These are phyloP conservation scores for Leucoptera coffeella DNA, from an alignment of 2,888 invertebrate genomes.

Conservation along the genomic window DNA sequence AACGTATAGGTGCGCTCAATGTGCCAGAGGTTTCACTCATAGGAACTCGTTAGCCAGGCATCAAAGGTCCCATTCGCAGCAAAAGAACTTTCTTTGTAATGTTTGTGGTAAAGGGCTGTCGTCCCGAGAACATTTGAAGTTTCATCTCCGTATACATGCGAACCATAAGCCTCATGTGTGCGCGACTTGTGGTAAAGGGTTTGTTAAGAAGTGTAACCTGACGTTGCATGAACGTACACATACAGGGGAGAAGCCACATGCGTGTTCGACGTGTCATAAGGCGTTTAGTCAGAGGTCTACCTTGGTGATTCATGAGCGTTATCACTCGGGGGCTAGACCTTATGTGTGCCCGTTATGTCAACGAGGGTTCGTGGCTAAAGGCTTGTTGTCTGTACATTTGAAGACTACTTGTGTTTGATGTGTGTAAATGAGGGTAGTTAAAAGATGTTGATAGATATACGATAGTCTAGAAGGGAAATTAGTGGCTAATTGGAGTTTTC, in stretches of 20 bases:
- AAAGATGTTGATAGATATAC: too few species aligned
- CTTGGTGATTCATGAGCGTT: slow-evolving; percentile 55
- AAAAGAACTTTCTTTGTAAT: slow-evolving; percentile 52
- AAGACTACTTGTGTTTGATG: slow-evolving; percentile 26
- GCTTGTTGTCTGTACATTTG: slow-evolving; percentile 56
- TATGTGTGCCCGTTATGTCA: slow-evolving; percentile 53
- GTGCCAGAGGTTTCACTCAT: slow-evolving; percentile 43
- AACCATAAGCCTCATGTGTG: slow-evolving; percentile 58
- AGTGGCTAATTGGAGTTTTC: too few species aligned
- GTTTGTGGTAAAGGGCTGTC: slow-evolving; percentile 58
- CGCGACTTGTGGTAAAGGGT: slow-evolving; percentile 50
- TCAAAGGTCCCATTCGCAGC: slow-evolving; percentile 25
- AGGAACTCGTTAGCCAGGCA: slow-evolving; percentile 42
- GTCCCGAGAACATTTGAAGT: slow-evolving; percentile 53
- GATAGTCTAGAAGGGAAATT: too few species aligned
- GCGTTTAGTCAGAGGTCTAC: slow-evolving; percentile 56
- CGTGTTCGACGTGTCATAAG: slow-evolving; percentile 56
- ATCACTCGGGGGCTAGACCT: slow-evolving; percentile 55
- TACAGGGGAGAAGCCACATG: slow-evolving; percentile 57
- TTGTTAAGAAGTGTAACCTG: slow-evolving; percentile 55
- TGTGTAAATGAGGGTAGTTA: too few species aligned
- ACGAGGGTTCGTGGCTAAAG: slow-evolving; percentile 58
- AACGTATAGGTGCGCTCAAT: slow-evolving; percentile 30
- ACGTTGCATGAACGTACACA: slow-evolving; percentile 57
- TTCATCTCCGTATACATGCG: slow-evolving; percentile 56